These are phyloP conservation scores for Pilophorus perplexus DNA, from an alignment of 2,888 invertebrate genomes.

Conservation along the genomic window DNA sequence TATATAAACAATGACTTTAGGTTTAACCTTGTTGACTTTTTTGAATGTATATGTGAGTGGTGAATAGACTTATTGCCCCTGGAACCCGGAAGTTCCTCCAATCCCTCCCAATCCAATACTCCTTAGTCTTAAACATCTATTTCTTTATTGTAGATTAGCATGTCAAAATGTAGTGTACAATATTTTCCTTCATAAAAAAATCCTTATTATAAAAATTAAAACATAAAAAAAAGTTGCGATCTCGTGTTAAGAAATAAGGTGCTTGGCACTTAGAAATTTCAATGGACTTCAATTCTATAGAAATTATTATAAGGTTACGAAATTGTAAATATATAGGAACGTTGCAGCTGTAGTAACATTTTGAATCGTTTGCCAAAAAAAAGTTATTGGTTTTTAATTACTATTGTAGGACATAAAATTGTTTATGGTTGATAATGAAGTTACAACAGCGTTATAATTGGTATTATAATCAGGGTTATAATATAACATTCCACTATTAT, in stretches of 20 bases:
- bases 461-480: conserved; percentile 41
- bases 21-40: conserved; percentile 27
- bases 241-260: conserved; percentile 30
- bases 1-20: conserved; percentile 22
- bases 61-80: conserved; percentile 23
- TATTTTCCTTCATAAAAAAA: conserved; percentile 35
- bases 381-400: conserved; percentile 23
- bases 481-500: conserved; percentile 42
- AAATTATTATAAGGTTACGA: conserved; percentile 37
- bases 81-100: conserved; percentile 31
- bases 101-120: conserved; percentile 20
- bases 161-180: conserved; percentile 35
- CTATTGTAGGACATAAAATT: conserved; percentile 6
- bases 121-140: conserved; percentile 30
- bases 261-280: conserved; percentile 37
- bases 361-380: conserved; percentile 45
- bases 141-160: conserved; percentile 39
- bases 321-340: conserved; percentile 42
- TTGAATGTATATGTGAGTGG: conserved; percentile 30
- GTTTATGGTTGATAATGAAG: conserved; percentile 32
- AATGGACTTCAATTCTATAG: conserved; percentile 35
- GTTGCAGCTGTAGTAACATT: conserved; percentile 42
- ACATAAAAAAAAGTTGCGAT: conserved; percentile 25
- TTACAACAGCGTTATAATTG: conserved; percentile 31
- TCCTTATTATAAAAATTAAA: conserved; percentile 1